Evolutionary conservation across 2,888 invertebrate genomes (phyloP).

Genomic region (Drosophila melanocephala): DNA sequence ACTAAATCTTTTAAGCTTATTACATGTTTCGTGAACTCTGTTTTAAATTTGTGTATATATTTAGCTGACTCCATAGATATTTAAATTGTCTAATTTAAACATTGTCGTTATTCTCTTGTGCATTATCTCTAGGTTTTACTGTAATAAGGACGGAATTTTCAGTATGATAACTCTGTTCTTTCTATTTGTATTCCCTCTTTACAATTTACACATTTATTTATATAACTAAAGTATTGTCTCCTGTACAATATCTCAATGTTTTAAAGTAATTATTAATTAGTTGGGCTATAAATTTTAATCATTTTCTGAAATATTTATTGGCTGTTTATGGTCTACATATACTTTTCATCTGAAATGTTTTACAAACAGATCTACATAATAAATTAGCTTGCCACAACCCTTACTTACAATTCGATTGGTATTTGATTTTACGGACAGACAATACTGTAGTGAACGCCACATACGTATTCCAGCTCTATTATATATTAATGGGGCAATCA

Average conservation of each 20-base stretch:
- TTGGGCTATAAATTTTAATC: background rate
- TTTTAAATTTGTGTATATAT: background rate
- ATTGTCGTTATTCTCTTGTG: background rate
- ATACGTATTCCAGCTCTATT: slow-evolving; percentile 31
- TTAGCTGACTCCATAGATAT: background rate
- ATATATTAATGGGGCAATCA: background rate
- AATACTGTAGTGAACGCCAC: too few relatives aligned
- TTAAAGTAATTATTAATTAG: background rate
- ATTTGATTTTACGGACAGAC: slow-evolving; percentile 9
- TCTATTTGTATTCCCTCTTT: background rate
- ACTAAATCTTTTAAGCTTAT: background rate
- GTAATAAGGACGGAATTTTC: background rate
- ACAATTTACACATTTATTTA: background rate
- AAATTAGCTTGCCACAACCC: background rate
- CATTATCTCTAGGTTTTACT: background rate
- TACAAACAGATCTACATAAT: background rate
- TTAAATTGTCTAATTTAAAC: background rate
- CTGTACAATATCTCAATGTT: background rate
- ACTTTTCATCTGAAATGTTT: background rate
- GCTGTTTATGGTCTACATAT: background rate
- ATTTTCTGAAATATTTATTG: background rate
- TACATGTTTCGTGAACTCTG: background rate
- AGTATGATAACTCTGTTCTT: background rate
- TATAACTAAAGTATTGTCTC: background rate
- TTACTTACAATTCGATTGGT: background rate